These are phyloP conservation scores for Spilosoma lubricipeda DNA, from an alignment of 2,888 invertebrate species.

Conservation along the genomic window DNA sequence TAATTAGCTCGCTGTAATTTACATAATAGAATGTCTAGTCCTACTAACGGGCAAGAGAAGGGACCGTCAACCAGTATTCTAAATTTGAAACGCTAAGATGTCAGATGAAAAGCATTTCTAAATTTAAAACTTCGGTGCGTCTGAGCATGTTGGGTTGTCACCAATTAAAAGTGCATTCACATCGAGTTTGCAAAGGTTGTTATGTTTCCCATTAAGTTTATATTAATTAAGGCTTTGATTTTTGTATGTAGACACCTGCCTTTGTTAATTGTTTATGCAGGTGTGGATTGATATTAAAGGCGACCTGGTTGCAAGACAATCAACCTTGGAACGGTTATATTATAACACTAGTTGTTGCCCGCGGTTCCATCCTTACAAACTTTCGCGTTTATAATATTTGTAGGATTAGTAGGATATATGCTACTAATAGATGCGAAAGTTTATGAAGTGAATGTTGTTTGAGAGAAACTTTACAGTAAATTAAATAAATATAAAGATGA, in stretches of 20 bases:
- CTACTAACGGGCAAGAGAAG: constrained; percentile 32
- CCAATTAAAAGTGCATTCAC: constrained; percentile 45
- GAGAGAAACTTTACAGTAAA: neutral
- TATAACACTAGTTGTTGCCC: too few species aligned
- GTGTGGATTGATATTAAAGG: constrained; percentile 47
- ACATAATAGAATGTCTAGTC: neutral
- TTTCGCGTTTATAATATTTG: too few species aligned
- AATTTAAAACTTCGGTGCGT: constrained; percentile 70
- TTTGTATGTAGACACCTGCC: constrained; percentile 39
- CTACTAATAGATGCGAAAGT: neutral
- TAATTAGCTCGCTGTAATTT: neutral
- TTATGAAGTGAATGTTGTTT: neutral
- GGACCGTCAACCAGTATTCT: constrained; percentile 55
- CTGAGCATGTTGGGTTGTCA: constrained; percentile 66
- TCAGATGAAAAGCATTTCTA: constrained; percentile 65
- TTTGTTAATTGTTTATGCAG: constrained; percentile 45
- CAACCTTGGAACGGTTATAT: constrained; percentile 37
- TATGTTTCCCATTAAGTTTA: constrained; percentile 31
- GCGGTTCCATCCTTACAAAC: too few species aligned
- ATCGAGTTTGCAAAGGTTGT: constrained; percentile 13
- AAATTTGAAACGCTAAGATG: constrained; percentile 63
- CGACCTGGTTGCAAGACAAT: constrained; percentile 39
- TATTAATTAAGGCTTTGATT: constrained; percentile 31
- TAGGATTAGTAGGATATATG: too few species aligned
- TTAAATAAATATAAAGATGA: neutral